Conservation (phyloP, 2,888 invertebrate genomes). For the Drosophila anomelani region DNA sequence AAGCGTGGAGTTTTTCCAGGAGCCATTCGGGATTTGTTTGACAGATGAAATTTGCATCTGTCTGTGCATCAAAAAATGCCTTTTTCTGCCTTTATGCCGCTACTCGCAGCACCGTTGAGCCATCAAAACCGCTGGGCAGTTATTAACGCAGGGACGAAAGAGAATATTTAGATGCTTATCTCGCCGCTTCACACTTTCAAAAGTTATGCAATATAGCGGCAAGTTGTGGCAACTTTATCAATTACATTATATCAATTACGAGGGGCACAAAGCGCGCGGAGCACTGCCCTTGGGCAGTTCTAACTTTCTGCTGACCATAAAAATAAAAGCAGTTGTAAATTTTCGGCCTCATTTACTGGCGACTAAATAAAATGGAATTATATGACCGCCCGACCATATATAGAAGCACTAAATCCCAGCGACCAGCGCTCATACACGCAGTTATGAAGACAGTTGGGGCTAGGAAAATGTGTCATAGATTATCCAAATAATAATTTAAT, state of each 20-base stretch:
- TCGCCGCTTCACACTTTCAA: constrained; percentile 29
- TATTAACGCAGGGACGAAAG: constrained; percentile 30
- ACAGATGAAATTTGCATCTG: constrained; percentile 32
- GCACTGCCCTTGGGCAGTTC: constrained; percentile 40
- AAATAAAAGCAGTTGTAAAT: constrained; percentile 68
- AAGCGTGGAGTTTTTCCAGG: constrained; percentile 16
- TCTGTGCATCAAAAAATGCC: constrained; percentile 3
- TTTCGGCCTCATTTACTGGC: constrained; percentile 62
- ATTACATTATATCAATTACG: constrained; percentile 75
- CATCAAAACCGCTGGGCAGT: constrained; percentile 15
- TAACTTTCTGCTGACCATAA: constrained; percentile 54
- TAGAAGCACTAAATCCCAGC: constrained; percentile 55
- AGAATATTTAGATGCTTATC: constrained; percentile 29
- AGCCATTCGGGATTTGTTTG: constrained; percentile 25
- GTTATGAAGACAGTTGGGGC: constrained; percentile 1
- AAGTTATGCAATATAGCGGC: constrained; percentile 40
- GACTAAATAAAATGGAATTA: constrained; percentile 72
- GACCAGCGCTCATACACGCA: constrained; percentile 1
- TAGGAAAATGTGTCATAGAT: background rate
- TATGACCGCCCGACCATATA: constrained; percentile 50
- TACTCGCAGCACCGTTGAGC: background rate
- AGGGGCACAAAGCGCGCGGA: background rate
- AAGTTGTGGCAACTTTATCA: constrained; percentile 54
- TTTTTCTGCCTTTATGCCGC: background rate
- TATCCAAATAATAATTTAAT: background rate